These are phyloP conservation scores for Pseudorhombus dupliciocellatus DNA, from an alignment of 2,113 vertebrate species.

Conservation along the genomic window DNA sequence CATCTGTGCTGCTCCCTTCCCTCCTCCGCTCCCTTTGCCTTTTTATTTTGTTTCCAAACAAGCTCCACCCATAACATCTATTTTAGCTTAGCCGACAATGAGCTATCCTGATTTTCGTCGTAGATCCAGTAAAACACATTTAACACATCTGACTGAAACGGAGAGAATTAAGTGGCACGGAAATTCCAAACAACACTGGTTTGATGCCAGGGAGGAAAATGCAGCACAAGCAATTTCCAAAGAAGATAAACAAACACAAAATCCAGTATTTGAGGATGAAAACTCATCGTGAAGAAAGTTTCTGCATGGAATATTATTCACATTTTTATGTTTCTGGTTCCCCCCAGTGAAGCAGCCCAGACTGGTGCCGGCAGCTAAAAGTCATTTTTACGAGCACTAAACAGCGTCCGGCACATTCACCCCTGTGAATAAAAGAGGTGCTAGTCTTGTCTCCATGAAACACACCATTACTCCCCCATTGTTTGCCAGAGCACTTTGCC, in stretches of 20 bases:
- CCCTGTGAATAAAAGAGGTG: slow-evolving; percentile 51
- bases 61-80: background rate
- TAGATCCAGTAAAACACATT: background rate
- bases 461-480: slow-evolving; percentile 67
- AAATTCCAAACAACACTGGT: background rate
- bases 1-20: slow-evolving; percentile 46
- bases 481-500: slow-evolving; percentile 61
- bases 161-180: background rate
- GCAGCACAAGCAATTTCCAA: background rate
- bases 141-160: background rate
- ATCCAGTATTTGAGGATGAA: background rate
- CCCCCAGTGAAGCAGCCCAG: slow-evolving; percentile 9
- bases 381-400: slow-evolving; percentile 66
- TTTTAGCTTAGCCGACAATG: background rate
- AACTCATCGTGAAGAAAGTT: background rate
- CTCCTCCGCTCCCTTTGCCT: background rate
- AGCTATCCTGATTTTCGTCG: slow-evolving; percentile 1
- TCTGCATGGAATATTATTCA: background rate
- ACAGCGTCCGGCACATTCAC: slow-evolving; percentile 52
- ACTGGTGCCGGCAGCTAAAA: slow-evolving; percentile 48
- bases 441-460: slow-evolving; percentile 66
- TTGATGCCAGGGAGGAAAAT: background rate
- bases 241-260: background rate
- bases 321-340: background rate
- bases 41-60: slow-evolving; percentile 7